These are phyloP conservation scores for Parazoanthus atlanticus DNA, from an alignment of 92 coral and sea anemone genomes.

Conservation along the genomic window DNA sequence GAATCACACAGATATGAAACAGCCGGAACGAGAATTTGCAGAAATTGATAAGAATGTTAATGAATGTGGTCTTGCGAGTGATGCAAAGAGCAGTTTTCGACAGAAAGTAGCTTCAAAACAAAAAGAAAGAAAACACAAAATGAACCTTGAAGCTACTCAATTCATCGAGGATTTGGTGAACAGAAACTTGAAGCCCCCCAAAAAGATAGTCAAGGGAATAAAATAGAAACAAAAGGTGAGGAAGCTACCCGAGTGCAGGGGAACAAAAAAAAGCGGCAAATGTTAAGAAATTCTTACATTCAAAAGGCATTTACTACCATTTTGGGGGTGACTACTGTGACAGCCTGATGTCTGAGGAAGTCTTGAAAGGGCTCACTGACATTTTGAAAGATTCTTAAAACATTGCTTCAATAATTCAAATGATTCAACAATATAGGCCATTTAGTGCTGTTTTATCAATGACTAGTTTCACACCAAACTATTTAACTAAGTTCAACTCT, in stretches of 20 bases:
- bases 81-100: neutral
- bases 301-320: neutral
- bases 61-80: constrained; percentile 27
- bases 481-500: neutral
- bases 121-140: constrained; percentile 5
- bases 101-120: neutral
- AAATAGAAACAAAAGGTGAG: neutral
- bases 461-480: neutral
- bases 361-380: neutral
- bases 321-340: neutral
- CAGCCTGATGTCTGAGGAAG: neutral
- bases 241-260: neutral
- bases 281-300: neutral
- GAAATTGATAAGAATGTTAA: neutral
- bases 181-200: too few species aligned
- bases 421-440: neutral
- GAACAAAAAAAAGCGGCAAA: neutral
- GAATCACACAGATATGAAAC: neutral
- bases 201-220: neutral
- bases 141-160: neutral
- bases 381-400: neutral
- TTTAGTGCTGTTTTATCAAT: neutral
- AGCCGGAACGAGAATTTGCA: neutral
- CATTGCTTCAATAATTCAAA: neutral
- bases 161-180: neutral